Evolutionary conservation across 2,888 invertebrate genomes (phyloP), one percentile per base, ranked within the genome.

Genomic region (Lordiphosa fenestrarum): DNA sequence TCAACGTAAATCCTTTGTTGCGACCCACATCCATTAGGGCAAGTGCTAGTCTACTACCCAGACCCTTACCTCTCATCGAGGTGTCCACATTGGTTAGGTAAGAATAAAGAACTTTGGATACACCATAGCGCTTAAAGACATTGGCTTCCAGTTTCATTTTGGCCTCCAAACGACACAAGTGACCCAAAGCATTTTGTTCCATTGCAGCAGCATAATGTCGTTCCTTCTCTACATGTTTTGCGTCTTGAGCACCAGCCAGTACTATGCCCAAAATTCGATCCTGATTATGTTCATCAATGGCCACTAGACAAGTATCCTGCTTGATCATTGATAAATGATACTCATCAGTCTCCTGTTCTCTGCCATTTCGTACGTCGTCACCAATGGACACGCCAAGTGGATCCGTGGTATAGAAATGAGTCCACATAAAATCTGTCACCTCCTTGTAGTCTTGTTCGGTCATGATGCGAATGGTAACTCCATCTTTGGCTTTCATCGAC

Each of bases 131-230:
- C 41, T 69, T 35, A 50, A 51, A 82, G 0, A 85, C 49, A 40
- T 85, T 71, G 1, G 76, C 72, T 23, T 69, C 65, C n/a, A 49
- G 48, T 40, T 77, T 77, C 2, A 81, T 39, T 15, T 46, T 23
- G 3, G 50, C 36, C 4, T n/a, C 35, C 4, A 15, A 1, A 0
- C 25, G 38, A 37, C 36, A 40, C 3, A 75, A 58, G 3, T 69
- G 73, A 12, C 66, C 64, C 78, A 74, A 85, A 6, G 56, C 37
- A 12, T 66, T 56, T 5, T 36, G 42, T 6, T 61, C 66, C 57
- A 71, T 19, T 12, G 1, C 52, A 2, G 21, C 60, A 1, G 76
- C 66, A 3, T 71, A 61, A 7, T 52, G 12, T 5, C 49, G 62
- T 47, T 59, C 65, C 36, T 64, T 58, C 23, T 71, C 61, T 9